Conservation (phyloP, 2,113 vertebrate genomes). For the Archocentrus centrarchus region DNA sequence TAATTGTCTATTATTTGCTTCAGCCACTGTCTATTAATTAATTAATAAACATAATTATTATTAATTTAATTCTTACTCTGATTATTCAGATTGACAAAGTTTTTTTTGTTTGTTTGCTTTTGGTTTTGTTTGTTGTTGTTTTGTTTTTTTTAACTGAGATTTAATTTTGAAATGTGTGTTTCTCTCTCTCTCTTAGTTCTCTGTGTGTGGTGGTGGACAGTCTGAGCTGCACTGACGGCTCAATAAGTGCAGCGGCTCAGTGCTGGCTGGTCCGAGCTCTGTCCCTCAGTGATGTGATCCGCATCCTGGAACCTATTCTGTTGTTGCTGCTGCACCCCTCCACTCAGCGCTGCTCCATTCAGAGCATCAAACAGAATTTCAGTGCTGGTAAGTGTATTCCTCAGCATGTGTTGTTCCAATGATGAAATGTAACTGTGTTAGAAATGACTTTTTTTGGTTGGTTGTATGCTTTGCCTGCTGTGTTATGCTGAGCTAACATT, state of each 20-base stretch:
- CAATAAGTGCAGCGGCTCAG: constrained; percentile 90
- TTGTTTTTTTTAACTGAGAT: background rate
- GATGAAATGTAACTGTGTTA: background rate
- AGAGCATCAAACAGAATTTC: constrained; percentile 85
- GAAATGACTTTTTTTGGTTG: background rate
- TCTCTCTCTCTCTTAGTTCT: constrained; percentile 80
- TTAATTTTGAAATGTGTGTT: background rate
- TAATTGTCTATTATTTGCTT: too few relatives aligned
- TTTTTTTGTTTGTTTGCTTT: too few relatives aligned
- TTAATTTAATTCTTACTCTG: too few relatives aligned
- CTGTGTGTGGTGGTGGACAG: constrained; percentile 97
- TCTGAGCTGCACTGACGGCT: constrained; percentile 89
- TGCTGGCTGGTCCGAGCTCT: constrained; percentile 94
- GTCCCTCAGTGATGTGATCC: constrained; percentile 90
- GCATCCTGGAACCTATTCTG: constrained; percentile 95
- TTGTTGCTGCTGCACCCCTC: constrained; percentile 92
- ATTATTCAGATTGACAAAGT: too few relatives aligned
- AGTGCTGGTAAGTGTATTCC: constrained; percentile 78
- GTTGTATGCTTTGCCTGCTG: background rate
- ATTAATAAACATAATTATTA: too few relatives aligned
- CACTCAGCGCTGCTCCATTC: constrained; percentile 90
- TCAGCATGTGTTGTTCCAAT: background rate
- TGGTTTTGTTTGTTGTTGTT: too few relatives aligned
- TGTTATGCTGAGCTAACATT: background rate
- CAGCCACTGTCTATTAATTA: too few relatives aligned